Conservation (phyloP, 2,888 invertebrate genomes). For the Tetanocera ferruginea region DNA sequence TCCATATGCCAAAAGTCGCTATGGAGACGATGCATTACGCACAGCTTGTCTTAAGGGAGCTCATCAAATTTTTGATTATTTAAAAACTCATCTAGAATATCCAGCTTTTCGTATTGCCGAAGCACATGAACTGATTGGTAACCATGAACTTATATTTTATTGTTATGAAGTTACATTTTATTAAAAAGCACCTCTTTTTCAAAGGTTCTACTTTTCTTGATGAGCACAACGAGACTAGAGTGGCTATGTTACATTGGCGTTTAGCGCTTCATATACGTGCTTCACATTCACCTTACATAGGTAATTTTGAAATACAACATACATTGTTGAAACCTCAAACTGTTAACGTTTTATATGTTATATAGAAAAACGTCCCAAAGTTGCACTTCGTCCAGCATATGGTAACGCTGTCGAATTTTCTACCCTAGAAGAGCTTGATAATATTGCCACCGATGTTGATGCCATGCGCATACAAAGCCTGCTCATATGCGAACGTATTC, state of each 20-base stretch:
- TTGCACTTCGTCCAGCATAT: conserved; percentile 76
- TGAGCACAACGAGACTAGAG: conserved; percentile 83
- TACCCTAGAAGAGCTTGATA: conserved; percentile 79
- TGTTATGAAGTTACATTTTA: not conserved
- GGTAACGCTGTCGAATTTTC: conserved; percentile 81
- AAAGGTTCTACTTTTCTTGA: conserved; percentile 85
- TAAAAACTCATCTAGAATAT: conserved; percentile 77
- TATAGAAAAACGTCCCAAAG: conserved; percentile 72
- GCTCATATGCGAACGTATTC: conserved; percentile 87
- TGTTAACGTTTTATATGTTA: conserved; percentile 46
- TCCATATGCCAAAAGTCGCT: conserved; percentile 81
- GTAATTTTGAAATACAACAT: conserved; percentile 48
- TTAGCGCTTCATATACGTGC: conserved; percentile 79
- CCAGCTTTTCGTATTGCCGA: conserved; percentile 80
- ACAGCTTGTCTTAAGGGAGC: conserved; percentile 88
- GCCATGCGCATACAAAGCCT: conserved; percentile 89
- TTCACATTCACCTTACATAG: conserved; percentile 63
- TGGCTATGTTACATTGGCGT: conserved; percentile 83
- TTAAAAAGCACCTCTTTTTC: not conserved
- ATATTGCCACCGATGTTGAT: conserved; percentile 84
- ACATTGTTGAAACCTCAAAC: not conserved
- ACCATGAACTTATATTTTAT: not conserved
- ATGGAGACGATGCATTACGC: conserved; percentile 90
- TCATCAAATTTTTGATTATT: conserved; percentile 78
- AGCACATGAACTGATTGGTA: conserved; percentile 87